Conservation (phyloP, 2,113 vertebrate genomes). For the Gavia stellata region DNA sequence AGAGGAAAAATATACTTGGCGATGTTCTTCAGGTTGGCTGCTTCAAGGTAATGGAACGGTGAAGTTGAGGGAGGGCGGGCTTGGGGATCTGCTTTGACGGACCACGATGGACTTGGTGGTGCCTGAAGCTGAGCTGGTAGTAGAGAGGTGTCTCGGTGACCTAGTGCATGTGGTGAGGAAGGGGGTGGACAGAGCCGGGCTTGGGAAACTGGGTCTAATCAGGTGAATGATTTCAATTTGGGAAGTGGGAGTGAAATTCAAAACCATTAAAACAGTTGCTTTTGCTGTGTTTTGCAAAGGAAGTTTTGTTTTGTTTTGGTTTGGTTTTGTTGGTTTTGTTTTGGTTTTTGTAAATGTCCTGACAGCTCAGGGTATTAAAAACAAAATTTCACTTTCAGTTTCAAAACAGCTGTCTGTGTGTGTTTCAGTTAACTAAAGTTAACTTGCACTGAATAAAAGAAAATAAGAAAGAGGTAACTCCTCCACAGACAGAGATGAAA, state of each 20-base stretch:
- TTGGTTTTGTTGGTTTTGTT: neutral
- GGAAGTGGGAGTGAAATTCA: neutral
- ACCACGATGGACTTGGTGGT: neutral
- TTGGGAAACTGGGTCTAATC: neutral
- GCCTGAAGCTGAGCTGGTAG: neutral
- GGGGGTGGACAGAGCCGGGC: neutral
- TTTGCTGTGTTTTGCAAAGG: neutral
- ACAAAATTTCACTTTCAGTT: neutral
- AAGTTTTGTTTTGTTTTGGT: neutral
- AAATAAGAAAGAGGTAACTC: neutral
- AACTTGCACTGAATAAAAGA: neutral
- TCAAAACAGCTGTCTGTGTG: neutral
- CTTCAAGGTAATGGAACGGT: neutral
- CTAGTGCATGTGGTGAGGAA: neutral
- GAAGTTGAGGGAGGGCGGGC: neutral
- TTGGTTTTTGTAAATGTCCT: neutral
- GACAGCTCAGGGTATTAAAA: neutral
- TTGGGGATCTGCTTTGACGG: neutral
- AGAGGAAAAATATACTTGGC: neutral
- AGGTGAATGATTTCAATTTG: neutral
- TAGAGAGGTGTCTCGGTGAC: neutral
- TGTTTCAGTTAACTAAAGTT: neutral
- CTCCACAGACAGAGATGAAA: neutral
- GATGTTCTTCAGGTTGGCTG: neutral
- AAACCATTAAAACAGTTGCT: neutral